These are phyloP conservation scores for Xestia sexstrigata DNA, from an alignment of 2,888 invertebrate species.

Conservation along the genomic window DNA sequence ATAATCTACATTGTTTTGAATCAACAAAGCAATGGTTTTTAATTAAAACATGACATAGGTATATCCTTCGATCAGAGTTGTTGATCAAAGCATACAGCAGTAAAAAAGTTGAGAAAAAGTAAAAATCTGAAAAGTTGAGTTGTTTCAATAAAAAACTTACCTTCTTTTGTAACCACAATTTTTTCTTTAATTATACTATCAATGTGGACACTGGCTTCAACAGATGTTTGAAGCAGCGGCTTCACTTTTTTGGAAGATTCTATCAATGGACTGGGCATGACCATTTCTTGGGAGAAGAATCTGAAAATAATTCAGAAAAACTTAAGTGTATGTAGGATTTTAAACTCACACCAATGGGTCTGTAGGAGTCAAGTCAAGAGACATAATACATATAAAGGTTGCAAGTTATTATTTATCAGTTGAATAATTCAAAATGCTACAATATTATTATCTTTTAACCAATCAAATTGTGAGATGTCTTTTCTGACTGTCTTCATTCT, in stretches of 20 bases:
- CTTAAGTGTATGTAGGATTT: neutral
- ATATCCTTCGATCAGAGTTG: neutral
- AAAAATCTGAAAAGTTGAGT: no score
- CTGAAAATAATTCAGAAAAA: slow-evolving; percentile 71
- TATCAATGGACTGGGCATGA: slow-evolving; percentile 90
- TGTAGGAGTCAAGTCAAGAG: neutral
- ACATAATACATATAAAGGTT: neutral
- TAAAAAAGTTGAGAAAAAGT: slow-evolving; percentile 5
- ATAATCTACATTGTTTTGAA: slow-evolving; percentile 8
- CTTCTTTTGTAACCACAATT: slow-evolving; percentile 77
- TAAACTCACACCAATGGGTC: neutral
- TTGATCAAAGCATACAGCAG: slow-evolving; percentile 5
- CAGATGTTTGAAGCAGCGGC: slow-evolving; percentile 76
- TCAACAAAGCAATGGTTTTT: neutral
- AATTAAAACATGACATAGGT: slow-evolving; percentile 29
- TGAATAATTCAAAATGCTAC: neutral
- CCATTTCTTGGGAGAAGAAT: slow-evolving; percentile 91
- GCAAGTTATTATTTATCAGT: neutral
- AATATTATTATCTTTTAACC: neutral
- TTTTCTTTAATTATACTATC: slow-evolving; percentile 74
- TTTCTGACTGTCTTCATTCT: neutral
- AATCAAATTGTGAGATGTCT: neutral
- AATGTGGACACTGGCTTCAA: slow-evolving; percentile 75
- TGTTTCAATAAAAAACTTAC: slow-evolving; percentile 71
- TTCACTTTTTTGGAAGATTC: slow-evolving; percentile 85